Evolutionary conservation across 2,888 invertebrate genomes (phyloP).

Genomic region (Nasonia oneida): DNA sequence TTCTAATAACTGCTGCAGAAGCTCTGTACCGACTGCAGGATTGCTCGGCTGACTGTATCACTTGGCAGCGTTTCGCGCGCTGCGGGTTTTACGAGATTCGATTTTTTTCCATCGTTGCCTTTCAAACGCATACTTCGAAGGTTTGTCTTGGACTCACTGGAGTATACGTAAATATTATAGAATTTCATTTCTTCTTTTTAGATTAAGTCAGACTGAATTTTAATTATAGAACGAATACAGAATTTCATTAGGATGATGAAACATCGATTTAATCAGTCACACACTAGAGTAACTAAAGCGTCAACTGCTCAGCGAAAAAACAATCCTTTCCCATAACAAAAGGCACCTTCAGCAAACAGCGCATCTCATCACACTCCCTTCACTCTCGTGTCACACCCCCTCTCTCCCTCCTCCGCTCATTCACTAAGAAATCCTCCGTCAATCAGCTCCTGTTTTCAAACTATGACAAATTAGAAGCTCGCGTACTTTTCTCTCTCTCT

Average conservation of each 20-base stretch:
- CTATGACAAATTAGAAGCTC: conserved; percentile 58
- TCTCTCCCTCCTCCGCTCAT: neutral
- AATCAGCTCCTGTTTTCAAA: conserved; percentile 48
- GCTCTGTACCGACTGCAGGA: neutral
- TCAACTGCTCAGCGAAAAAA: neutral
- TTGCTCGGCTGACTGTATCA: neutral
- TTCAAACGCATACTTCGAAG: no score
- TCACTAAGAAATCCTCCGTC: conserved; percentile 57
- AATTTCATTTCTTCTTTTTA: no score
- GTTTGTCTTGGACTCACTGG: no score
- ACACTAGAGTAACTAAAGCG: neutral
- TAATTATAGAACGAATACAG: no score
- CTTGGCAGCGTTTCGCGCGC: conserved; percentile 23
- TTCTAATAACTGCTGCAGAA: conserved; percentile 51
- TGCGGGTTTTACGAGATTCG: conserved; percentile 1
- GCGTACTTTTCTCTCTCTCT: conserved; percentile 12
- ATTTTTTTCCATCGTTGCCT: no score
- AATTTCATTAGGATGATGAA: neutral
- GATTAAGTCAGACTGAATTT: no score
- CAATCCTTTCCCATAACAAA: neutral
- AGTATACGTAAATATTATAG: no score
- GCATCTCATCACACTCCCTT: neutral
- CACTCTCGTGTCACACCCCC: neutral
- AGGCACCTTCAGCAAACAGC: neutral
- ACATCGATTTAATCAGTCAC: neutral